A percentile compares a stretch with the other conserved stretches of the same genome.
phyloP scores from a whole-genome alignment of 2,797 vertebrate species.

The Kryptolebias ocellatus region DNA sequence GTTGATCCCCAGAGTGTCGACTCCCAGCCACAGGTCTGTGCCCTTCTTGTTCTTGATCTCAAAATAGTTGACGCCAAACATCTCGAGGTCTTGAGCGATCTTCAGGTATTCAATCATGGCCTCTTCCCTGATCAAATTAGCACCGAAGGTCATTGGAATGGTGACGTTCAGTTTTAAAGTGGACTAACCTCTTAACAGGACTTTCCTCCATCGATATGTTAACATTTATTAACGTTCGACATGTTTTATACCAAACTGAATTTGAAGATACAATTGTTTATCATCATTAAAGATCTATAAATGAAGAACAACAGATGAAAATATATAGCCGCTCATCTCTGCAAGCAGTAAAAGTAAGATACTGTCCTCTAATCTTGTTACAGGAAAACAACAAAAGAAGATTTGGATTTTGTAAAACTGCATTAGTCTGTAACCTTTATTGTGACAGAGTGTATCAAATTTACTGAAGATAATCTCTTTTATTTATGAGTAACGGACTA shows the following conservation, averaged over 20 bases:
- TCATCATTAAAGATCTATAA: too few relatives aligned
- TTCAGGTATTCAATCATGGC: conserved; percentile 96
- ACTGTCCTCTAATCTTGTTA: too few relatives aligned
- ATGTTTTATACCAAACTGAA: background rate
- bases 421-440: background rate
- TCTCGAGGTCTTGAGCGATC: conserved; percentile 97
- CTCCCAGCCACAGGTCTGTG: conserved; percentile 94
- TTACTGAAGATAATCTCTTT: too few relatives aligned
- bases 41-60: conserved; percentile 99
- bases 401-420: background rate
- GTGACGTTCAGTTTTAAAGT: too few relatives aligned
- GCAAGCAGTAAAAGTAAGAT: too few relatives aligned
- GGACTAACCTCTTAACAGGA: too few relatives aligned
- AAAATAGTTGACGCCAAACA: conserved; percentile 98
- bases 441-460: background rate
- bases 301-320: too few relatives aligned
- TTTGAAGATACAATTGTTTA: background rate
- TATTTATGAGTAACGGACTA: background rate
- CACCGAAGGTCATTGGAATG: background rate
- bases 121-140: conserved; percentile 82
- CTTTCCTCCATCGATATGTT: too few relatives aligned
- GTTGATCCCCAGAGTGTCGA: conserved; percentile 94
- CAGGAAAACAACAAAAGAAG: too few relatives aligned
- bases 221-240: background rate
- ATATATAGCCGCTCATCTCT: too few relatives aligned